A percentile compares a stretch with the other conserved stretches of the same genome.
Evolutionary conservation across 2,888 invertebrate species (phyloP).

Genomic region (Sminthurides aquaticus): DNA sequence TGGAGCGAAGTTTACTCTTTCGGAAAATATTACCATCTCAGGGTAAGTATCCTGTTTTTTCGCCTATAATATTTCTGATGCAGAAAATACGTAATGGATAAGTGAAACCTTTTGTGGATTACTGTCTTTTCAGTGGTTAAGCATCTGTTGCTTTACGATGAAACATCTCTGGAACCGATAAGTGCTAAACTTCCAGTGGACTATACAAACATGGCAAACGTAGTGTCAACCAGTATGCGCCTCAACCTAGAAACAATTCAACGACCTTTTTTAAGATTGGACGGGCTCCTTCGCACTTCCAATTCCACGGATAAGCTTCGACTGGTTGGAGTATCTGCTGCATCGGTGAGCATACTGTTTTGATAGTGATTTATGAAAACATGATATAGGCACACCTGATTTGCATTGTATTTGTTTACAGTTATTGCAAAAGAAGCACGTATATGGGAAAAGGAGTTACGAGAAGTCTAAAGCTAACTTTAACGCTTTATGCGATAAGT

Average conservation of each 20-base stretch:
- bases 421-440: background rate
- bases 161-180: background rate
- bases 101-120: background rate
- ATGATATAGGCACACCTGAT: no score
- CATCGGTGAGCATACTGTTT: conserved; percentile 3
- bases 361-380: background rate
- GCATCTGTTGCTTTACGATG: conserved; percentile 4
- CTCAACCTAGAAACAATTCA: background rate
- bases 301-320: conserved; percentile 7
- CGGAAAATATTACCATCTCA: conserved; percentile 10
- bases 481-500: conserved; percentile 11
- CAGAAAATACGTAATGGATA: no score
- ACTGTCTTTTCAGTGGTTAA: conserved; percentile 10
- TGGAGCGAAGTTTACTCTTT: conserved; percentile 1
- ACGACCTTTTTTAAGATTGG: conserved; percentile 15
- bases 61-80: no score
- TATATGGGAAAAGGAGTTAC: background rate
- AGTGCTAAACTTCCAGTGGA: conserved; percentile 3
- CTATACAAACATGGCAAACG: conserved; percentile 5
- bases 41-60: no score
- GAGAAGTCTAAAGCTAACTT: conserved; percentile 2
- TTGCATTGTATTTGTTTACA: background rate
- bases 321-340: background rate
- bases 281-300: conserved; percentile 8
- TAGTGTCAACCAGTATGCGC: background rate